A percentile compares a stretch with the other conserved stretches of the same genome.
Evolutionary conservation across 2,888 invertebrate species (phyloP).

Genomic region (Synergus laeviventris): DNA sequence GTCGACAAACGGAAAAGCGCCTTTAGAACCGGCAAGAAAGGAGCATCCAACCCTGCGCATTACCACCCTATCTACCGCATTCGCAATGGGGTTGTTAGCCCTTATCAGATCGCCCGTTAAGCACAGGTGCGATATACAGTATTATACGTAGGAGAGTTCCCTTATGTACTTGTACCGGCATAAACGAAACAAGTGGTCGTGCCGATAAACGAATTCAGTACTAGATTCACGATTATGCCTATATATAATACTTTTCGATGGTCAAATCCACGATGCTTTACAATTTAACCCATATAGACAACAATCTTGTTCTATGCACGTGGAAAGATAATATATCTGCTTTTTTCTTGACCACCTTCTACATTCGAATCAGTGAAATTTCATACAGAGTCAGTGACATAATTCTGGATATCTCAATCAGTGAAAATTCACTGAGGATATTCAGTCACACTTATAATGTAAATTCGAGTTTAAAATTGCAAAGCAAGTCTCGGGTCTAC

Average conservation of each 20-base stretch:
- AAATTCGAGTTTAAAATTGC: too few relatives aligned
- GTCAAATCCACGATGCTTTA: neutral
- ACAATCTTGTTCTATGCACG: neutral
- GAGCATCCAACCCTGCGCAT: constrained; percentile 69
- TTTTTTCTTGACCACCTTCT: too few relatives aligned
- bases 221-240: neutral
- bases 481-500: too few relatives aligned
- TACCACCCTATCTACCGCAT: constrained; percentile 53
- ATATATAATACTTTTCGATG: neutral
- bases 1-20: constrained; percentile 64
- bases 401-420: too few relatives aligned
- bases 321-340: too few relatives aligned
- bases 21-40: constrained; percentile 66
- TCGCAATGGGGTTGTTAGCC: constrained; percentile 60
- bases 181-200: constrained; percentile 33
- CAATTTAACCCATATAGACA: neutral
- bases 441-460: too few relatives aligned
- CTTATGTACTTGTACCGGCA: constrained; percentile 10
- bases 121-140: constrained; percentile 65
- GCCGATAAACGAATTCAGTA: constrained; percentile 12
- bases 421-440: too few relatives aligned
- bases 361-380: too few relatives aligned
- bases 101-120: constrained; percentile 69
- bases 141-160: constrained; percentile 46
- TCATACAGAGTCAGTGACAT: too few relatives aligned